Percentiles rank a stretch among this genome's conserved stretches.
Evolutionary conservation across 2,113 vertebrate genomes (phyloP).

Genomic region (human): GRCh38 chr3:7668001-7668500

Average conservation of each 20-base stretch:
- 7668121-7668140: background rate
- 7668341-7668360: background rate
- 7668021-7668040: background rate
- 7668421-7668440: background rate
- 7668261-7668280: background rate
- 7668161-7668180: too few relatives aligned
- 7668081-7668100: background rate
- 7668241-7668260: background rate
- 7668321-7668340: background rate
- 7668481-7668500: background rate
- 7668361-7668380: background rate
- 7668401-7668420: background rate
- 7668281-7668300: background rate
- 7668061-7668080: background rate
- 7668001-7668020: background rate
- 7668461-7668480: background rate
- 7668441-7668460: background rate
- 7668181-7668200: background rate
- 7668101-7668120: background rate
- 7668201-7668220: too few relatives aligned
- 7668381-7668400: too few relatives aligned
- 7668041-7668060: background rate
- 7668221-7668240: background rate
- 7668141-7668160: background rate
- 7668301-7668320: background rate